These are phyloP conservation scores for Corydoras sp. DNA, from an alignment of 2,113 vertebrate genomes.

Conservation along the genomic window DNA sequence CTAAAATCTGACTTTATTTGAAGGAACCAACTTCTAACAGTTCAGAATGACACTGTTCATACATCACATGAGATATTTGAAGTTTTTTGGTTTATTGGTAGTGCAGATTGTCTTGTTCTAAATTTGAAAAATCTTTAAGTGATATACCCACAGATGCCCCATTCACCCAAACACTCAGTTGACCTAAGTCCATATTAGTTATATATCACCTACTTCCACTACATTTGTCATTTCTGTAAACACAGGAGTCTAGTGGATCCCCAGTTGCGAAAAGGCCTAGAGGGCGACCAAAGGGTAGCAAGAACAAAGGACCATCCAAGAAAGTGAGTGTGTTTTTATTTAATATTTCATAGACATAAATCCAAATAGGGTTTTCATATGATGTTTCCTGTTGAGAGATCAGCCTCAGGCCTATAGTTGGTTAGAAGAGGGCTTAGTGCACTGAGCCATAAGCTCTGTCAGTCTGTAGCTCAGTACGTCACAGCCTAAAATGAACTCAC, in stretches of 20 bases:
- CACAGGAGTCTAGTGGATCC: slow-evolving; percentile 35
- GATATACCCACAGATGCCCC: too few species aligned
- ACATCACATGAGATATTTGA: too few species aligned
- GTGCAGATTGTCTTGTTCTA: too few species aligned
- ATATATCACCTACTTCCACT: not conserved
- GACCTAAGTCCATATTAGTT: too few species aligned
- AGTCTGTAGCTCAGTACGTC: slow-evolving; percentile 22
- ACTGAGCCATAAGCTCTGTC: slow-evolving; percentile 28
- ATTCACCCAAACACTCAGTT: too few species aligned
- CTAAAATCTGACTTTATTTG: too few species aligned
- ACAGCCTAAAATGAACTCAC: slow-evolving; percentile 34
- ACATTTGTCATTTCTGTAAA: not conserved
- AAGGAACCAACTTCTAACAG: too few species aligned
- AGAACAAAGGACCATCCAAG: slow-evolving; percentile 42
- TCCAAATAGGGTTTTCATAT: not conserved
- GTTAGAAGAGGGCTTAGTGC: slow-evolving; percentile 14
- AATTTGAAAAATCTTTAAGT: too few species aligned
- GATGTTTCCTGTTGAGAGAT: slow-evolving; percentile 17
- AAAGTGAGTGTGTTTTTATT: slow-evolving; percentile 24
- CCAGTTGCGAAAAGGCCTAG: slow-evolving; percentile 38
- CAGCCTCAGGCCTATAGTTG: slow-evolving; percentile 14
- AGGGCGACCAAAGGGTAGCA: slow-evolving; percentile 45
- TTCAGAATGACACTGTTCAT: too few species aligned
- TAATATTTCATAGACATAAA: slow-evolving; percentile 4
- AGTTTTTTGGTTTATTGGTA: too few species aligned